Evolutionary conservation across 2,113 vertebrate species (phyloP).

Genomic region (Epinephelus lanceolatus): DNA sequence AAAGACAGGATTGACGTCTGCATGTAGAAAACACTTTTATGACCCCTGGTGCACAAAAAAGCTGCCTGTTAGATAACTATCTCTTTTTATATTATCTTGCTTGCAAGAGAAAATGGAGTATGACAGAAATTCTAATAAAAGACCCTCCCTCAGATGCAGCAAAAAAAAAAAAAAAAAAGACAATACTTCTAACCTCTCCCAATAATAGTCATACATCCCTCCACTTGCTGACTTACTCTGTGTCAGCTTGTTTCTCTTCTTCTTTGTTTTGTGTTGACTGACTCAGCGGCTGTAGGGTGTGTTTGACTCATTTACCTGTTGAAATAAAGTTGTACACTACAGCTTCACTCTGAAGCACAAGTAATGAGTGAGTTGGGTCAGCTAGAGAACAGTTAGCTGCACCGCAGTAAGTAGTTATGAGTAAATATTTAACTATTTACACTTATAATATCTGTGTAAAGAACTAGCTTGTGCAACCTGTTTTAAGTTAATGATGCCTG

Average conservation of each 20-base stretch:
- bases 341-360: neutral
- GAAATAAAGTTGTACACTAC: neutral
- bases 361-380: neutral
- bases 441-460: too few relatives aligned
- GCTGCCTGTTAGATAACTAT: neutral
- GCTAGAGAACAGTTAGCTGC: too few relatives aligned
- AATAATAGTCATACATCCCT: neutral
- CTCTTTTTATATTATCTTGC: neutral
- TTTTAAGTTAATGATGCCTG: too few relatives aligned
- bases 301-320: neutral
- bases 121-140: neutral
- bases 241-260: constrained; percentile 45
- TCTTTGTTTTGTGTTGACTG: neutral
- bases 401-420: too few relatives aligned
- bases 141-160: neutral
- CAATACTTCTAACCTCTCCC: neutral
- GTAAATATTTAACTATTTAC: too few relatives aligned
- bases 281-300: constrained; percentile 2
- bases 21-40: neutral
- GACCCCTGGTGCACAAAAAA: neutral
- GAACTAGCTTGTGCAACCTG: too few relatives aligned
- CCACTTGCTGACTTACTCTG: neutral
- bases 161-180: neutral
- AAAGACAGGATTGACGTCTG: neutral
- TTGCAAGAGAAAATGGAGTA: neutral